Evolutionary conservation across 37 sponge, comb jelly and placozoan species (phyloP), one percentile per base, ranked within the genome.

Genomic region (Theonella swinhoei): DNA sequence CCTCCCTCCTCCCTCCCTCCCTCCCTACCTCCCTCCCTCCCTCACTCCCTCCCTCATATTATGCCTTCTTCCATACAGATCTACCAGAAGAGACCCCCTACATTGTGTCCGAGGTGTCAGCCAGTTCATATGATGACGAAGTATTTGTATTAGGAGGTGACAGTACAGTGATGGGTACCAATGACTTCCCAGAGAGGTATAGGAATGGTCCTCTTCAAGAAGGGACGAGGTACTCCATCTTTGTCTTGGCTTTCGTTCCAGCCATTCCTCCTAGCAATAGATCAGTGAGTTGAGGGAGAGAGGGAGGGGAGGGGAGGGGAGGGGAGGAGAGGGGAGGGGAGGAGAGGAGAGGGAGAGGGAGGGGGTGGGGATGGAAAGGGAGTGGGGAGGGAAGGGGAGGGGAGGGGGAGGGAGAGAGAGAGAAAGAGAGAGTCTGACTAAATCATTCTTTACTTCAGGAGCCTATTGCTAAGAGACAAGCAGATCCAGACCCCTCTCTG

Each of bases 181-280:
- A 85, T 30, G 47, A 43, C 14, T 47, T 47, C 41, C 66, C 74
- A 35, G 54, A 31, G 11, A 3, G 14, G 0, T 77, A 77, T 38
- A 22, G 29, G 60, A 85, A 85, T 35, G 77, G 77, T 0, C 77
- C 77, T 4, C 62, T 85, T 36, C 3, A 54, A 5, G 31, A 17
- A 62, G 68, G 70, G 1, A 70, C 85, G 5, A 62, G 4, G 2
- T 78, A 78, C 78, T 58, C 78, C 2, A 64, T 32, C 25, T 78
- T 78, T 78, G 78, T 85, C 26, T 77, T 77, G 78, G 85, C 61
- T 22, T 85, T 84, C 70, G 0, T 59, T 1, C 58, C 84, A 23
- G 3, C n/a, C 24, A 32, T 69, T 36, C 63, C n/a, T n/a, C n/a
- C n/a, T n/a, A n/a, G n/a, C n/a, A n/a, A n/a, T n/a, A n/a, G n/a